phyloP scores from a whole-genome alignment of 2,797 vertebrate species.

The Liasis olivaceus region DNA sequence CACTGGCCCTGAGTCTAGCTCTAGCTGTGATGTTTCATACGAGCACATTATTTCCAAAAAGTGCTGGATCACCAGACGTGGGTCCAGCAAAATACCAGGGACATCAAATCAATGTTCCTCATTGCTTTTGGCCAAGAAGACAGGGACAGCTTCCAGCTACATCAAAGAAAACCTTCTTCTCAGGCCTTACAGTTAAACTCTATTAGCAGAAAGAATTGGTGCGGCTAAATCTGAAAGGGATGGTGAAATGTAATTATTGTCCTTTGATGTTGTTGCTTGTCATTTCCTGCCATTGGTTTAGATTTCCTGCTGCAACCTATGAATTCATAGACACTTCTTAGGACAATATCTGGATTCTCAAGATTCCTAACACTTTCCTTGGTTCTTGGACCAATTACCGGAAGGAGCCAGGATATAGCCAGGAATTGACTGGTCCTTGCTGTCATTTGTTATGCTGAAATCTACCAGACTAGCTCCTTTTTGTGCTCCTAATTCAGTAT shows the following conservation, averaged over 20 bases:
- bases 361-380: background rate
- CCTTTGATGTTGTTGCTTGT: background rate
- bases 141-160: background rate
- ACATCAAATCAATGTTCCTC: slow-evolving; percentile 2
- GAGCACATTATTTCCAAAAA: background rate
- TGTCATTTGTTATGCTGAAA: background rate
- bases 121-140: background rate
- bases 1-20: background rate
- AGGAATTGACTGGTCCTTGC: background rate
- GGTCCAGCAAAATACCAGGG: slow-evolving; percentile 4
- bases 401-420: background rate
- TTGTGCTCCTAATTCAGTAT: background rate
- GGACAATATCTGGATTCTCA: background rate
- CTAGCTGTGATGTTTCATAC: background rate
- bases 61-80: background rate
- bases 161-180: background rate
- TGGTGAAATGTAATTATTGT: background rate
- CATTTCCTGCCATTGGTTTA: background rate
- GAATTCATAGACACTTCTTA: background rate
- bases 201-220: background rate
- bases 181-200: background rate
- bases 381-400: background rate
- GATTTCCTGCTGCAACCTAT: background rate
- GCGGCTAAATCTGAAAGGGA: background rate
- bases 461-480: background rate